phyloP scores from a whole-genome alignment of 1,140 invertebrate species.

The Harlomillsia oculata region DNA sequence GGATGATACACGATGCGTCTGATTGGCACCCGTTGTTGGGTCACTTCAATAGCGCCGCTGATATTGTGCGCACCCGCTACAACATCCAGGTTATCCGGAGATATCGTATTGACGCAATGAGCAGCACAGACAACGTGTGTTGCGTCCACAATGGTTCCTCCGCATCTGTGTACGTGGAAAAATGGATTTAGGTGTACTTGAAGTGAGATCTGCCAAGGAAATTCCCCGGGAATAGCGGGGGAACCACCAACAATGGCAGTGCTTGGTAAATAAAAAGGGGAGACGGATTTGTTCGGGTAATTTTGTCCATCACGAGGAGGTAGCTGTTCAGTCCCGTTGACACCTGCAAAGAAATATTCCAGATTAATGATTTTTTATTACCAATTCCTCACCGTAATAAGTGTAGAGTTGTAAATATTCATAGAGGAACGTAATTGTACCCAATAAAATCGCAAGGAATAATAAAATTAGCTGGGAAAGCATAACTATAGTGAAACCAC shows the following conservation, averaged over 20 bases:
- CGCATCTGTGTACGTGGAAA: background rate
- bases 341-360: too few relatives aligned
- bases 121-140: background rate
- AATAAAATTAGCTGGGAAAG: too few relatives aligned
- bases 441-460: too few relatives aligned
- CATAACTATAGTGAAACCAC: too few relatives aligned
- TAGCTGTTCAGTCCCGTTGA: too few relatives aligned
- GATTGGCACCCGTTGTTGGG: background rate
- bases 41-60: background rate
- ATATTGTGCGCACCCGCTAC: slow-evolving; percentile 9
- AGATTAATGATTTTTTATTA: too few relatives aligned
- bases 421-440: too few relatives aligned
- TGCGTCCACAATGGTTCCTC: background rate
- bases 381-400: too few relatives aligned
- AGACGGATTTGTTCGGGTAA: background rate
- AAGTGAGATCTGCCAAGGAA: slow-evolving; percentile 1
- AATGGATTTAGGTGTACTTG: background rate
- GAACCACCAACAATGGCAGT: background rate
- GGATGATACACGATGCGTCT: background rate
- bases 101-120: background rate
- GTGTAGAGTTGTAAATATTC: too few relatives aligned
- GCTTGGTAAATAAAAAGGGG: background rate
- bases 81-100: background rate
- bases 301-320: too few relatives aligned
- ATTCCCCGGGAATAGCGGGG: background rate